Evolutionary conservation across 2,113 vertebrate genomes (phyloP), one percentile per base, ranked within the genome.

Genomic region (human): DNA sequence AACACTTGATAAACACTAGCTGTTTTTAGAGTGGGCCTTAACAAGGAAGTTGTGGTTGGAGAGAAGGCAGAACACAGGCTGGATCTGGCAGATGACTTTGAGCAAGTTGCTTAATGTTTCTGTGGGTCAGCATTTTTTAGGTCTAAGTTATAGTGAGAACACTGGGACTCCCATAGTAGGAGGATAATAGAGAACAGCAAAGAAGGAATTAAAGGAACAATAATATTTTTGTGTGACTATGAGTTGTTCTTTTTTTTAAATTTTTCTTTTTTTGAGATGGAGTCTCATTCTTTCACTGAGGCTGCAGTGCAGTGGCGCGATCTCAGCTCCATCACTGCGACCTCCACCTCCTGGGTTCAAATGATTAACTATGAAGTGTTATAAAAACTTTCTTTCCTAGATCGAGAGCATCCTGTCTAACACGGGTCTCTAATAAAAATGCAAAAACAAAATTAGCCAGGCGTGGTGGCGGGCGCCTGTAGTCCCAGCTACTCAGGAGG

Each of bases 71-170:
- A 2, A 22, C 35, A 38, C 50, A 12, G 70, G 43, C 52, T 76
- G 55, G 55, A 55, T 45, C 16, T 8, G 82, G 30, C 27, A 89
- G 61, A 20, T 27, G 22, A 73, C 94, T 95, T 45, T 61, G 73
- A 50, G 22, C 45, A 25, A n/a, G 30, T 38, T 83, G 38, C 61
- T 82, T 50, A 86, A 38, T 2, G 50, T 81, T 80, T 82, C 73
- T 87, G 79, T 40, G 57, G 84, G 59, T 85, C 95, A 79, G 93
- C 72, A 82, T 50, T 72, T 81, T 93, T 80, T 40, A 80, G 22
- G 30, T 64, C 78, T 92, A 61, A 95, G 85, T 82, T 86, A 66
- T 72, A 61, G 80, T 9, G 66, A 93, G 89, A 95, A 96, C 82
- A 92, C 82, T 68, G 70, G 22, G 59, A n/a, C 18, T 78, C 80